Evolutionary conservation across 2,888 invertebrate species (phyloP), one percentile per base, ranked within the genome.

Genomic region (Cremastinae sp.): DNA sequence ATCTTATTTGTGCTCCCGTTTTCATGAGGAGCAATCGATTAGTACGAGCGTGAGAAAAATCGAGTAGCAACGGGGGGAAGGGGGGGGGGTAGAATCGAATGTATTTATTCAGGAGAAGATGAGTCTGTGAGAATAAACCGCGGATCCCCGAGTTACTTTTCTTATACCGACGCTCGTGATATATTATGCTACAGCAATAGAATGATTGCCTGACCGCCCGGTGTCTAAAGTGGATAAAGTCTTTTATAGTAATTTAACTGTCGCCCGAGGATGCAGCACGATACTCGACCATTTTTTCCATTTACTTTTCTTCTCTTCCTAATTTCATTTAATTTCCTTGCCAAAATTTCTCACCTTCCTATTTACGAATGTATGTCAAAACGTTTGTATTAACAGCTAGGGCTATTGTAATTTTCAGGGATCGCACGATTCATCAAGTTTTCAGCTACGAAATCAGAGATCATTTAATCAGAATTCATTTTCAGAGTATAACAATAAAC

Each of bases 191-290:
- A 83, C 84, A 81, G 83, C 86, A 88, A 88, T 87, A 87, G 88
- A 79, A 87, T 88, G 87, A 88, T 88, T 88, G 87, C 85, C 77
- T 81, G 84, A 84, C 85, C 82, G 85, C 79, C 61, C 84, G 80
- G 84, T 83, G 82, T 83, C 49, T 86, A 87, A 88, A 88, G 87
- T 88, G 88, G 85, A 86, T 87, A 86, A 86, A 88, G 85, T 84
- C 86, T 86, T 84, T 83, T 85, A 84, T 81, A 83, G 84, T 84
- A 86, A 86, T 88, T 86, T 84, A 85, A 87, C 83, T 83, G 82
- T 84, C 84, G 81, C 79, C 81, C 81, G 74, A 83, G 84, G 84
- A 82, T 78, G 74, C 78, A 78, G 68, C 76, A 59, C 59, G 72
- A 47, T 69, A 62, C 64, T 66, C 56, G 71, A 58, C 65, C 14